These are phyloP conservation scores for Bucorvus abyssinicus DNA, from an alignment of 2,797 vertebrate genomes.

Conservation along the genomic window DNA sequence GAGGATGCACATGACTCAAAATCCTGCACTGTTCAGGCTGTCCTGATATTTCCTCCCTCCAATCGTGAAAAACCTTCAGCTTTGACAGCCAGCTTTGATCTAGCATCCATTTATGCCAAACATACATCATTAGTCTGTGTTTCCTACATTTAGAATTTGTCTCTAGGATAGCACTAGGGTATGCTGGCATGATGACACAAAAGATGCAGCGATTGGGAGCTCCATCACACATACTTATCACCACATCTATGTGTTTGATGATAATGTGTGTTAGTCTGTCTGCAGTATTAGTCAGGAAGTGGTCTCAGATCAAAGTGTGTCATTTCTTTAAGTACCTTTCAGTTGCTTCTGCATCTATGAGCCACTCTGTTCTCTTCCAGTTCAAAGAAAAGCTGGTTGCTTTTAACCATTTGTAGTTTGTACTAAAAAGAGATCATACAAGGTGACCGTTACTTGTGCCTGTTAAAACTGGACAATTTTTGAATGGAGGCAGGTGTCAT, in stretches of 20 bases:
- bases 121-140: neutral
- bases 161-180: neutral
- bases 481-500: neutral
- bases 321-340: neutral
- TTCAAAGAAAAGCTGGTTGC: neutral
- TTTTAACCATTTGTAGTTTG: neutral
- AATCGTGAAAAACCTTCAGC: neutral
- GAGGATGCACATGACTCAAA: neutral
- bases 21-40: neutral
- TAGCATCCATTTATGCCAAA: neutral
- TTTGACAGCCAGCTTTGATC: constrained; percentile 22
- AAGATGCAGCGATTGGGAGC: neutral
- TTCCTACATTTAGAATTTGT: neutral
- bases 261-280: neutral
- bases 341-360: neutral
- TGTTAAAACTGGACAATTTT: neutral
- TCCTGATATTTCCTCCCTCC: neutral
- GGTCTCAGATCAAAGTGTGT: constrained; percentile 7
- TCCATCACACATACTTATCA: neutral
- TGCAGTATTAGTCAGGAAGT: neutral
- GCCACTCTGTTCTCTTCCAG: neutral
- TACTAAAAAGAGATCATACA: neutral
- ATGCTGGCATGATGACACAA: neutral
- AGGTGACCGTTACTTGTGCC: neutral
- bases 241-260: neutral